Evolutionary conservation across 2,888 invertebrate genomes (phyloP).

Genomic region (Melieria picta): DNA sequence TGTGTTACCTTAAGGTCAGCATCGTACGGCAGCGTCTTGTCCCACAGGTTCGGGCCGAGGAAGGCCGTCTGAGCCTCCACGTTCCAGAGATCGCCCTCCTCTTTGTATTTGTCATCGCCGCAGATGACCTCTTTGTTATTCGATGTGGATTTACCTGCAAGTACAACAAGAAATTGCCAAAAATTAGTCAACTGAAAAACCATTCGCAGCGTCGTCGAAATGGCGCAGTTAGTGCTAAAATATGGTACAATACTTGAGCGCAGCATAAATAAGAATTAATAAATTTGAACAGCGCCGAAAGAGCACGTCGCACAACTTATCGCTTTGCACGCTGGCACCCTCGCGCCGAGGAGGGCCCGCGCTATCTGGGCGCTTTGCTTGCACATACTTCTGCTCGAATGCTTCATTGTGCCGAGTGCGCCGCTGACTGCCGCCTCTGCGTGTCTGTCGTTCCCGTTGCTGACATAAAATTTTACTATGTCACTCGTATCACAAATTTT

Average conservation of each 20-base stretch:
- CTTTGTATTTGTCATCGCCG: slow-evolving; percentile 74
- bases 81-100: slow-evolving; percentile 87
- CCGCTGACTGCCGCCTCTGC: too few species aligned
- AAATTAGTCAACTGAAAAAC: background rate
- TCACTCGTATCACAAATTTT: too few species aligned
- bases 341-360: too few species aligned
- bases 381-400: too few species aligned
- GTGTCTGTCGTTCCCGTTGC: too few species aligned
- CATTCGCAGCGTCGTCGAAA: background rate
- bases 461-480: too few species aligned
- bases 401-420: too few species aligned
- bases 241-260: too few species aligned
- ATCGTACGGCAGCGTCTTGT: slow-evolving; percentile 91
- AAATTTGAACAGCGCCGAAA: background rate
- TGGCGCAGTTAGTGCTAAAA: background rate
- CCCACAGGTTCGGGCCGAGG: slow-evolving; percentile 95
- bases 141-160: slow-evolving; percentile 72
- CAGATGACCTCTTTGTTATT: slow-evolving; percentile 67
- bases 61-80: slow-evolving; percentile 95
- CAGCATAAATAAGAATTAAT: background rate
- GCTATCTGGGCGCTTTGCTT: too few species aligned
- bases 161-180: slow-evolving; percentile 21
- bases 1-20: slow-evolving; percentile 93
- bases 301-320: background rate
- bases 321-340: too few species aligned